phyloP scores from a whole-genome alignment of 1,140 invertebrate species.

The Micrasema minimum region DNA sequence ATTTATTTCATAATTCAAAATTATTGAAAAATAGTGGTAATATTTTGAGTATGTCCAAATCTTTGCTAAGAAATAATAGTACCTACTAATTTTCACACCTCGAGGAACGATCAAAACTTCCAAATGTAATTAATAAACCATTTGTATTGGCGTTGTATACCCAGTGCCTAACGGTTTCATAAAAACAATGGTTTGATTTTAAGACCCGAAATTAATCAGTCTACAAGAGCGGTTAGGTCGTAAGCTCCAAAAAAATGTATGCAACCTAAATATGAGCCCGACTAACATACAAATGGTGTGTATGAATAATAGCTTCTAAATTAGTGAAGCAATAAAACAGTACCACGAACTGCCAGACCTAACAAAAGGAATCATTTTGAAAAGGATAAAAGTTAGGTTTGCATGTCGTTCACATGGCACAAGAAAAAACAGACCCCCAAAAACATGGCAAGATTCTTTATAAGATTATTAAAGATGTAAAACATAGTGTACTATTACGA shows the following conservation, averaged over 20 bases:
- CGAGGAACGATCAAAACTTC: neutral
- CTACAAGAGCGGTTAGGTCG: constrained; percentile 5
- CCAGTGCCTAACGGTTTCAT: constrained; percentile 6
- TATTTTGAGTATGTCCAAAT: neutral
- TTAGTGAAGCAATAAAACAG: constrained; percentile 5
- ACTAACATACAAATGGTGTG: neutral
- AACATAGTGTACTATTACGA: no score
- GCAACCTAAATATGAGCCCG: constrained; percentile 5
- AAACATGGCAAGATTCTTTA: neutral
- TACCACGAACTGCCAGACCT: neutral
- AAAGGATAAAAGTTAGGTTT: neutral
- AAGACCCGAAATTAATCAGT: constrained; percentile 27
- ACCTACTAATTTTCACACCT: neutral
- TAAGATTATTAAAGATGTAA: no score
- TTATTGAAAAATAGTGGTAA: neutral
- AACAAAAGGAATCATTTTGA: constrained; percentile 4
- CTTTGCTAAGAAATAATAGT: neutral
- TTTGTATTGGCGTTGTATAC: neutral
- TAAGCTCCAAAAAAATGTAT: neutral
- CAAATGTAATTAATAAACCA: neutral
- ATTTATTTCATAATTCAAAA: neutral
- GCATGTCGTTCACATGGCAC: neutral
- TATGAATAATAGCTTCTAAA: constrained; percentile 14
- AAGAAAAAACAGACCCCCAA: neutral
- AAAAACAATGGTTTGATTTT: constrained; percentile 19